Percentiles rank a stretch among this genome's conserved stretches.
phyloP scores from a whole-genome alignment of 2,797 vertebrate genomes.

The Propithecus perrieri region DNA sequence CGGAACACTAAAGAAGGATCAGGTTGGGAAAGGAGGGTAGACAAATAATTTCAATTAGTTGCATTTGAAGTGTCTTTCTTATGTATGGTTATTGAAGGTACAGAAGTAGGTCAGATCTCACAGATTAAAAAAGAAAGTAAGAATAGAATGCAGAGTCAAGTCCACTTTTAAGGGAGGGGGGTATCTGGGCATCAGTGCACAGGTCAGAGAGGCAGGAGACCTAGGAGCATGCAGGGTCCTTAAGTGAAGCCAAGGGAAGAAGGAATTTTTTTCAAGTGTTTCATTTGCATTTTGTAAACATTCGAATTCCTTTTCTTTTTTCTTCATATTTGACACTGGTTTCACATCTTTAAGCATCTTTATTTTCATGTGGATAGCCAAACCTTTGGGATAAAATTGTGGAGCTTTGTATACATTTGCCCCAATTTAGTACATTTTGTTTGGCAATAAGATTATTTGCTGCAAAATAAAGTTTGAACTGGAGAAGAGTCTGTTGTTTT shows the following conservation, averaged over 20 bases:
- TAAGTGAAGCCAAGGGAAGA: background rate
- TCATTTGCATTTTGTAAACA: conserved; percentile 20
- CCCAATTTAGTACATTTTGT: conserved; percentile 22
- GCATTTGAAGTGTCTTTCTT: background rate
- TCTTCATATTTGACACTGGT: background rate
- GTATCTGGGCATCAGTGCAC: background rate
- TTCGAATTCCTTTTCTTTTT: background rate
- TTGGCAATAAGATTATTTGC: conserved; percentile 12
- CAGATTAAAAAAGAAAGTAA: background rate
- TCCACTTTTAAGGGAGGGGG: background rate
- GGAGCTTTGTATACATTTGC: background rate
- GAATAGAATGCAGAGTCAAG: background rate
- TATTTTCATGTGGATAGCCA: background rate
- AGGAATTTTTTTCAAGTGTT: background rate
- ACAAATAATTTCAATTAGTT: conserved; percentile 10
- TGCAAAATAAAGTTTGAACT: conserved; percentile 36
- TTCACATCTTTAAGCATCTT: conserved; percentile 29
- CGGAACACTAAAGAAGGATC: background rate
- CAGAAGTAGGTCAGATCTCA: background rate
- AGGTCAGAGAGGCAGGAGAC: background rate
- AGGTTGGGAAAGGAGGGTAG: background rate
- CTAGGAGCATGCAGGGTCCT: background rate
- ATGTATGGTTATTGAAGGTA: background rate
- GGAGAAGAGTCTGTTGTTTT: conserved; percentile 16
- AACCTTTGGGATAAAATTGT: conserved; percentile 12